Conservation (phyloP, 2,113 vertebrate genomes). For the Gavialis gangeticus region DNA sequence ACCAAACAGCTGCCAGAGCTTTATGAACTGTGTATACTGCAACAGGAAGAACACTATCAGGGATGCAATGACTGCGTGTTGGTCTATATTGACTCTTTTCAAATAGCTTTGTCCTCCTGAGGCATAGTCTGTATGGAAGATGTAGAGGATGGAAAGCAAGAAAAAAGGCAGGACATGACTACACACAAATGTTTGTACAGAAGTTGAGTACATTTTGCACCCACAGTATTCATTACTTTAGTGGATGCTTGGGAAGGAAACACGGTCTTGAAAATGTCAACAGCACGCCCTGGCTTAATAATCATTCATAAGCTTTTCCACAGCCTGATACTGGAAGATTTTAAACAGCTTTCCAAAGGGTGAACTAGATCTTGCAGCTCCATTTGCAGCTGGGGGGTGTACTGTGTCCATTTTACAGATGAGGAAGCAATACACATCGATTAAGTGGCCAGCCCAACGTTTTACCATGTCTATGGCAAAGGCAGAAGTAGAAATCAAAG, state of each 20-base stretch:
- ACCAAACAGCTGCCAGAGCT: constrained; percentile 2
- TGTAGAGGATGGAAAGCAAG: constrained; percentile 47
- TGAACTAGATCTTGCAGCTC: background rate
- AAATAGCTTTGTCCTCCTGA: constrained; percentile 74
- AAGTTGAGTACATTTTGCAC: constrained; percentile 44
- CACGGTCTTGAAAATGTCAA: background rate
- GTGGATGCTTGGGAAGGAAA: constrained; percentile 29
- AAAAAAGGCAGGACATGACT: constrained; percentile 59
- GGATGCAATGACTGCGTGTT: constrained; percentile 70
- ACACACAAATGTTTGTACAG: background rate
- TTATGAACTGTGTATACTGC: constrained; percentile 36
- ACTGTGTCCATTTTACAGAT: background rate
- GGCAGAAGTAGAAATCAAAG: background rate
- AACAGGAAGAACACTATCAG: constrained; percentile 42
- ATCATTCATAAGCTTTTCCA: background rate
- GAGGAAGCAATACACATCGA: background rate
- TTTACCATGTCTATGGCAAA: background rate
- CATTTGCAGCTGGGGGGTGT: background rate
- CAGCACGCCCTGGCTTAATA: background rate
- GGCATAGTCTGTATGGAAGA: constrained; percentile 61
- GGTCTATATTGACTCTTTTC: constrained; percentile 73
- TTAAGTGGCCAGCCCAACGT: background rate
- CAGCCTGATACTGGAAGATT: background rate
- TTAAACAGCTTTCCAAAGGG: background rate
- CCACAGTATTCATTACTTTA: background rate